phyloP scores from a whole-genome alignment of 92 coral and sea anemone species.

The Meandrina meandrites region DNA sequence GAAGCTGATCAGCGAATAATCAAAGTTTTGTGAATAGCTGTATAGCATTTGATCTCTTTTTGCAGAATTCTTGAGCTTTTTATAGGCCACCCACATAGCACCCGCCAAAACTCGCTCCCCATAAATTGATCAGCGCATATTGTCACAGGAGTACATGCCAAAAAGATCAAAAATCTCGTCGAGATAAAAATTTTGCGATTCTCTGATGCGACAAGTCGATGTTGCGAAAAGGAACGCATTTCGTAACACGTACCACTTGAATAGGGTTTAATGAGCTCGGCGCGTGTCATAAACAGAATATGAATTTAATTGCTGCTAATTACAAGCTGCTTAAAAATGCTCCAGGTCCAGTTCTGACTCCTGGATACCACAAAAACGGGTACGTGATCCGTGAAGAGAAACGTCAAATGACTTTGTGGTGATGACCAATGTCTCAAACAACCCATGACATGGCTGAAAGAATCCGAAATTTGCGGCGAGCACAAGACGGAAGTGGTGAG shows the following conservation, averaged over 20 bases:
- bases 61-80: neutral
- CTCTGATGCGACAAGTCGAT: conserved; percentile 3
- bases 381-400: neutral
- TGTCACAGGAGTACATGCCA: neutral
- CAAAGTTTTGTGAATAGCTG: neutral
- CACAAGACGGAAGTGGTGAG: neutral
- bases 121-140: neutral
- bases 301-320: conserved; percentile 37
- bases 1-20: conserved; percentile 21
- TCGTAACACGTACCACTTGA: conserved; percentile 30
- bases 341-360: neutral
- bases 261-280: conserved; percentile 32
- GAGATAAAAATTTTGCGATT: neutral
- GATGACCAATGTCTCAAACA: neutral
- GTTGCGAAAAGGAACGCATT: conserved; percentile 17
- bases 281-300: conserved; percentile 42
- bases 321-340: conserved; percentile 24
- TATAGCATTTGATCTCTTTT: conserved; percentile 30
- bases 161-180: neutral
- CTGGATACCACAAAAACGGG: conserved; percentile 4
- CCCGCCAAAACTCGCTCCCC: neutral
- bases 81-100: conserved; percentile 38
- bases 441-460: neutral
- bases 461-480: neutral
- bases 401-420: neutral